Conservation (phyloP, 2,113 vertebrate genomes). For the Mohoua ochrocephala region DNA sequence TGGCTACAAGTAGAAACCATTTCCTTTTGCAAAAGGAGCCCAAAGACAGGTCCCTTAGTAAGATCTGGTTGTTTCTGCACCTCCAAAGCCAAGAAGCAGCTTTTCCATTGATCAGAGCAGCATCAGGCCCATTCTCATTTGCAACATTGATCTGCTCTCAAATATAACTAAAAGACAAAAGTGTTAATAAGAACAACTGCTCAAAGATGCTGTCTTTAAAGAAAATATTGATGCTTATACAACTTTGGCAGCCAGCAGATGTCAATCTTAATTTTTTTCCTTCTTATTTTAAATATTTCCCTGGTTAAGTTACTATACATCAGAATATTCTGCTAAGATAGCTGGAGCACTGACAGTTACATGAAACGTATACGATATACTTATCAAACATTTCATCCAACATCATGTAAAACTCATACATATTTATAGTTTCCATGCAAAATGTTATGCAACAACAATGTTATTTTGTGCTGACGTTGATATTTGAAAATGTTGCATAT, state of each 20-base stretch:
- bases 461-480: slow-evolving; percentile 86
- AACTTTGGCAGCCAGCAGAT: slow-evolving; percentile 65
- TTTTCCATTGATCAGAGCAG: slow-evolving; percentile 40
- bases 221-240: slow-evolving; percentile 75
- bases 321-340: slow-evolving; percentile 64
- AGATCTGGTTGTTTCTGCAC: neutral
- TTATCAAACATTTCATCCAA: slow-evolving; percentile 79
- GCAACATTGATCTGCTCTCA: slow-evolving; percentile 61
- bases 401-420: slow-evolving; percentile 80
- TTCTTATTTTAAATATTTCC: slow-evolving; percentile 66
- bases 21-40: neutral
- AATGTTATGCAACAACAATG: slow-evolving; percentile 84
- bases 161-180: slow-evolving; percentile 70
- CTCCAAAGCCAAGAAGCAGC: neutral
- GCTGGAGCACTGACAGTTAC: slow-evolving; percentile 80
- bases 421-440: slow-evolving; percentile 90
- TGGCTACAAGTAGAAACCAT: neutral
- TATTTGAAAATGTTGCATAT: slow-evolving; percentile 86
- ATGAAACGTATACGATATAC: slow-evolving; percentile 72
- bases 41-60: neutral
- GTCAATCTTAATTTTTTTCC: slow-evolving; percentile 65
- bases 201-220: slow-evolving; percentile 79
- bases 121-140: slow-evolving; percentile 50
- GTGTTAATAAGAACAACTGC: slow-evolving; percentile 63
- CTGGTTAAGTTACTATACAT: slow-evolving; percentile 62